Evolutionary conservation across 2,888 invertebrate genomes (phyloP).

Genomic region (Melolontha melolontha): DNA sequence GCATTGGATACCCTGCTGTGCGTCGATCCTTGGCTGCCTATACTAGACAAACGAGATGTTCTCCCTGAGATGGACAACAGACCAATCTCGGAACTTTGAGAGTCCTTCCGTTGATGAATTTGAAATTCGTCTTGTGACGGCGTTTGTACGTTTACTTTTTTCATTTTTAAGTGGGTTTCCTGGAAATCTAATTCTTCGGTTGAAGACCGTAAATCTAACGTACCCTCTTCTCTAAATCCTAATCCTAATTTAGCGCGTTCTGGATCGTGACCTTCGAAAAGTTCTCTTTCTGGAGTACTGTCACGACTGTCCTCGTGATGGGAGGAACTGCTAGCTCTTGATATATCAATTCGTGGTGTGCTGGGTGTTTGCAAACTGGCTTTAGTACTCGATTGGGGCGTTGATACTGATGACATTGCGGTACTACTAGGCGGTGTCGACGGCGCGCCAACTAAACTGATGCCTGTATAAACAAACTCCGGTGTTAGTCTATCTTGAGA

Average conservation of each 20-base stretch:
- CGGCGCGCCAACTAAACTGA: slow-evolving; percentile 59
- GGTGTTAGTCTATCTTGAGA: slow-evolving; percentile 40
- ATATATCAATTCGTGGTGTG: slow-evolving; percentile 90
- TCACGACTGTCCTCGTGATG: slow-evolving; percentile 87
- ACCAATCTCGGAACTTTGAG: slow-evolving; percentile 78
- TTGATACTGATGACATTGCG: slow-evolving; percentile 54
- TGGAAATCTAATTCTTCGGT: slow-evolving; percentile 90
- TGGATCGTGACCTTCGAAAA: slow-evolving; percentile 64
- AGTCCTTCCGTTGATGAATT: slow-evolving; percentile 66
- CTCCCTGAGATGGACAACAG: slow-evolving; percentile 82
- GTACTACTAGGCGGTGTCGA: slow-evolving; percentile 47
- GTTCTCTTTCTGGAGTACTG: slow-evolving; percentile 86
- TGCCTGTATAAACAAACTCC: slow-evolving; percentile 56
- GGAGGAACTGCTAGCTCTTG: slow-evolving; percentile 88
- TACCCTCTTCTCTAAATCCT: slow-evolving; percentile 73
- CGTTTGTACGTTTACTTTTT: slow-evolving; percentile 62
- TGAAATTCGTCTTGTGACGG: slow-evolving; percentile 55
- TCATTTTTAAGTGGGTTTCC: slow-evolving; percentile 68
- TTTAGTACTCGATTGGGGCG: slow-evolving; percentile 52
- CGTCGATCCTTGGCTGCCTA: slow-evolving; percentile 76
- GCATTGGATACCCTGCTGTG: slow-evolving; percentile 67
- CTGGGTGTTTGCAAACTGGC: slow-evolving; percentile 73
- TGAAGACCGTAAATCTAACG: slow-evolving; percentile 86
- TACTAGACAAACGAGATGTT: slow-evolving; percentile 84
- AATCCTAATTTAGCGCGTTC: slow-evolving; percentile 62